Base-by-base conservation (phyloP, 2,113 vertebrate species). In the Sardina pilchardus region DNA sequence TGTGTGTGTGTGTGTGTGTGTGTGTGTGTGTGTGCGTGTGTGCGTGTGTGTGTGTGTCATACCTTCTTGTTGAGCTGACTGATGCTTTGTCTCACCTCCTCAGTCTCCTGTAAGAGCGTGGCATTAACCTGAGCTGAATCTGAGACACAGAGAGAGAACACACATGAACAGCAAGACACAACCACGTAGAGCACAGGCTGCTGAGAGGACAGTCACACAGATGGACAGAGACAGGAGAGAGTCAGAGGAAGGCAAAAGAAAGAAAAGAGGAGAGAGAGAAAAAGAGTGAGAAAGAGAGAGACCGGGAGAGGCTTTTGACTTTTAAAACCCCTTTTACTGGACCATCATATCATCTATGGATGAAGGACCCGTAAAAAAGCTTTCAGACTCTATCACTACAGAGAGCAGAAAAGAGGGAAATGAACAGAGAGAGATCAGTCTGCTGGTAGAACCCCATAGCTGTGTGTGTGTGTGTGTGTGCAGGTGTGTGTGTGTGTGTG, bases 1-100 rank as follows among this genome's bases (percentile, higher is more conserved):
- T 81, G 45, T 81, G 2, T 24, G 3, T 63, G 24, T 63, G 24
- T 24, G 17, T 63, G 44, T 78, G 75, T 81, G 9, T 81, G 34
- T 80, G 36, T 80, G 30, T 75, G 21, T 83, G 30, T 83, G 14
- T 75, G 67, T 39, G 71, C 17, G 30, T 34, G 71, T 39, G 71
- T 17, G 1, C 44, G 80, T 39, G 44, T 14, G 81, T 47, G 50
- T 43, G 44, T 48, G 36, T 86, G 45, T n/a, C 82, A 21, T 84
- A 96, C 98, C 97, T 99, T 97, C 63, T 95, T 93, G 94, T 96
- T 97, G 88, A 99, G 94, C 85, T 94, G 94, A 90, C 87, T 91
- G 92, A 99, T 95, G 89, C 94, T 97, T 75, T 96, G 95, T 87
- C 94, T 96, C 59, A 97, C 95, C 87, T 97, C 96, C 86, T 97